phyloP scores from a whole-genome alignment of 2,888 invertebrate genomes.

The Marronus borbonicus region DNA sequence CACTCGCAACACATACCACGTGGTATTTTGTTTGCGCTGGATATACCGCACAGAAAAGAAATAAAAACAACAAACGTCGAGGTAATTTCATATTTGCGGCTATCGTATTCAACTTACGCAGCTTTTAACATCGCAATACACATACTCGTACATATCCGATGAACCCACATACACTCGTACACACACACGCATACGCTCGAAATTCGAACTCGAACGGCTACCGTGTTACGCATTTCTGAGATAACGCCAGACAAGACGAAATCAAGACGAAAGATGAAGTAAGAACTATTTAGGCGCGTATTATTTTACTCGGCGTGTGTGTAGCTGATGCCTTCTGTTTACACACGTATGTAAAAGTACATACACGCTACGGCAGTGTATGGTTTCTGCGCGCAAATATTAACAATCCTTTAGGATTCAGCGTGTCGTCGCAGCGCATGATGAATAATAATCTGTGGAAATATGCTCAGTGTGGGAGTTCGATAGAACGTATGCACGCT shows the following conservation, averaged over 20 bases:
- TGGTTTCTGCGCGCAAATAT: background rate
- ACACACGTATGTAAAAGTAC: no score
- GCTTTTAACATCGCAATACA: background rate
- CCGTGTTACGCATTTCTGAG: constrained; percentile 38
- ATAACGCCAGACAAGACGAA: constrained; percentile 25
- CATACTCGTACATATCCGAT: constrained; percentile 33
- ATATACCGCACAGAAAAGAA: background rate
- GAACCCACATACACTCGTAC: constrained; percentile 37
- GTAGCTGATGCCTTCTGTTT: background rate
- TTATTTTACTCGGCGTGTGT: constrained; percentile 13
- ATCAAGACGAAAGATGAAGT: constrained; percentile 29
- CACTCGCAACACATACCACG: no score
- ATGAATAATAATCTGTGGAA: background rate
- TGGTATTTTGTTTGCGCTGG: background rate
- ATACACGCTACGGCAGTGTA: background rate
- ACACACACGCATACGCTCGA: constrained; percentile 19
- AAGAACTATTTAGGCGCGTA: background rate
- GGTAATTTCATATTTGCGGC: constrained; percentile 62
- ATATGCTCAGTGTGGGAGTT: no score
- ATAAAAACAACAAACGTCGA: constrained; percentile 55
- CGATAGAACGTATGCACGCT: no score
- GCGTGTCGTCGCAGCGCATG: background rate
- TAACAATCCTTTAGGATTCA: background rate
- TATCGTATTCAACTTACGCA: constrained; percentile 59
- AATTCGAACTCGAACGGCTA: constrained; percentile 32